phyloP scores from a whole-genome alignment of 2,888 invertebrate species.

The Plagodis pulveraria region DNA sequence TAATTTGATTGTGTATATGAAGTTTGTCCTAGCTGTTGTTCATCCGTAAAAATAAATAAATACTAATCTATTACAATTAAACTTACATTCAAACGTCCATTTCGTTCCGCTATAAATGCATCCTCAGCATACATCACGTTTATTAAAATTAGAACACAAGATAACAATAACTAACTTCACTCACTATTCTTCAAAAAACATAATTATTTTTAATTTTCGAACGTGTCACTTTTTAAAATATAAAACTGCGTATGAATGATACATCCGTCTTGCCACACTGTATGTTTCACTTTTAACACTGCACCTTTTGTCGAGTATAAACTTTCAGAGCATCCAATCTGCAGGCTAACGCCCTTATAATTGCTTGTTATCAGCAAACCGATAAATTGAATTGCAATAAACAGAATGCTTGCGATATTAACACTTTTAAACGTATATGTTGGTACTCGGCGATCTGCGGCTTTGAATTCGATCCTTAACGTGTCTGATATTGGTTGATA shows the following conservation, averaged over 20 bases:
- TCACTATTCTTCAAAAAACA: too few species aligned
- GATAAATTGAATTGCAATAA: conserved; percentile 21
- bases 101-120: conserved; percentile 62
- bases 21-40: too few species aligned
- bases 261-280: too few species aligned
- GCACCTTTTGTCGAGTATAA: neutral
- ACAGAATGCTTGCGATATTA: conserved; percentile 11
- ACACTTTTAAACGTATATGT: neutral
- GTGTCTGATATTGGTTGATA: conserved; percentile 18
- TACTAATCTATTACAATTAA: neutral
- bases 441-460: neutral
- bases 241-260: too few species aligned
- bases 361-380: conserved; percentile 29
- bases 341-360: conserved; percentile 38
- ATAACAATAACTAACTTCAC: neutral
- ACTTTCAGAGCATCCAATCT: conserved; percentile 22
- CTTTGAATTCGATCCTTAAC: conserved; percentile 7
- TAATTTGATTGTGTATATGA: too few species aligned
- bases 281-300: too few species aligned
- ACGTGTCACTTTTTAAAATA: too few species aligned
- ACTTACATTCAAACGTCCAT: conserved; percentile 63
- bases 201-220: too few species aligned
- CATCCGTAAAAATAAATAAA: too few species aligned
- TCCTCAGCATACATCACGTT: conserved; percentile 66
- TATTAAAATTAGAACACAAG: neutral